phyloP scores from a whole-genome alignment of 2,888 invertebrate genomes.

The Alsophila aescularia region DNA sequence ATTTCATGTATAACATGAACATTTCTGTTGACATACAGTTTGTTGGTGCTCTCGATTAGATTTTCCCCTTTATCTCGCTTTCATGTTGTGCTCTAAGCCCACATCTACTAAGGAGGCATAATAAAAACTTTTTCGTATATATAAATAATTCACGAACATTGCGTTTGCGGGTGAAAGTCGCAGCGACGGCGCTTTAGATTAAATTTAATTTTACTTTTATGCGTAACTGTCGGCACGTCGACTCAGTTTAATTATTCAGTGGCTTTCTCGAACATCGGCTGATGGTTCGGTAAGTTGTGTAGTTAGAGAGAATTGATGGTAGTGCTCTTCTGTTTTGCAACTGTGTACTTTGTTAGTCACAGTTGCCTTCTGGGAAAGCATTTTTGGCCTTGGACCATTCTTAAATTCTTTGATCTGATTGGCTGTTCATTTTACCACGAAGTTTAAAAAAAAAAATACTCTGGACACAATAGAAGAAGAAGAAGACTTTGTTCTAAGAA shows the following conservation, averaged over 20 bases:
- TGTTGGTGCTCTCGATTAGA: no score
- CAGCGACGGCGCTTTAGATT: constrained; percentile 41
- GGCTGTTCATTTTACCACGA: no score
- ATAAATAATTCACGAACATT: constrained; percentile 57
- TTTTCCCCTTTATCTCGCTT: constrained; percentile 1
- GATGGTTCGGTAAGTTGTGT: background rate
- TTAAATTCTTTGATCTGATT: no score
- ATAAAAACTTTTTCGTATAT: constrained; percentile 60
- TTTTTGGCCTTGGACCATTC: no score
- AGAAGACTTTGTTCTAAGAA: no score
- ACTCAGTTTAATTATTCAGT: constrained; percentile 42
- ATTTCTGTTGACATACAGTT: no score
- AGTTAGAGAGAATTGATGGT: background rate
- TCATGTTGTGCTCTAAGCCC: constrained; percentile 17
- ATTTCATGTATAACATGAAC: no score
- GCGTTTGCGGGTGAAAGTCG: constrained; percentile 46
- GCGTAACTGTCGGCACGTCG: constrained; percentile 18
- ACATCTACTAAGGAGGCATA: constrained; percentile 39
- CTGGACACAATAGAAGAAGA: no score
- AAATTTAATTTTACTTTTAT: constrained; percentile 48
- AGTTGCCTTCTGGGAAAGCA: no score
- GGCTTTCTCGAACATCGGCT: background rate
- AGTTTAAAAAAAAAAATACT: no score
- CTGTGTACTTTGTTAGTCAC: no score
- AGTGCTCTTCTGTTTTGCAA: background rate